A percentile compares a stretch with the other conserved stretches of the same genome.
Evolutionary conservation across 2,797 vertebrate genomes (phyloP).

Genomic region (Paedocypris micromegethes): DNA sequence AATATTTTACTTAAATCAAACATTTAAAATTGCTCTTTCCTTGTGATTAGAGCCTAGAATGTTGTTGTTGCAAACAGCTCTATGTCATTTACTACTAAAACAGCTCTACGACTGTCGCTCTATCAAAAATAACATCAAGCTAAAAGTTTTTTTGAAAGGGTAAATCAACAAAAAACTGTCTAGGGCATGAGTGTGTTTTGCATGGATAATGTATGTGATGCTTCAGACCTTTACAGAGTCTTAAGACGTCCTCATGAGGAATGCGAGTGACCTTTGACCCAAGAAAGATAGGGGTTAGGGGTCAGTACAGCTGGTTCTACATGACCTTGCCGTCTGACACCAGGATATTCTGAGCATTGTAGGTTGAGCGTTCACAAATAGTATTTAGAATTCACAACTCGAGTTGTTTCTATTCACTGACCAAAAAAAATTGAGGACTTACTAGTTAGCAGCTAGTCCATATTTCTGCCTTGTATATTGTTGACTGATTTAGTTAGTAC

Average conservation of each 20-base stretch:
- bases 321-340: slow-evolving; percentile 21
- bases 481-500: neutral
- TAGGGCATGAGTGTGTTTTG: too few relatives aligned
- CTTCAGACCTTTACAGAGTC: slow-evolving; percentile 39
- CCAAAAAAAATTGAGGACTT: too few relatives aligned
- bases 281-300: slow-evolving; percentile 22
- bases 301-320: slow-evolving; percentile 42
- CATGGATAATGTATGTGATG: neutral
- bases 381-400: neutral
- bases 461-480: neutral
- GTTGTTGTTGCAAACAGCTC: too few relatives aligned
- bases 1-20: too few relatives aligned
- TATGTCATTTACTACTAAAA: too few relatives aligned
- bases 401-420: neutral
- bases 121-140: too few relatives aligned
- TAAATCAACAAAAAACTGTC: too few relatives aligned
- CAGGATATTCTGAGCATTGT: neutral
- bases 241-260: slow-evolving; percentile 59
- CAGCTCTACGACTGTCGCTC: too few relatives aligned
- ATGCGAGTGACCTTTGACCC: slow-evolving; percentile 50
- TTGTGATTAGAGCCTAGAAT: too few relatives aligned
- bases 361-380: too few relatives aligned
- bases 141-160: too few relatives aligned
- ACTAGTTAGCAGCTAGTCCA: neutral
- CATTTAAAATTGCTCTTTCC: too few relatives aligned